phyloP scores from a whole-genome alignment of 2,888 invertebrate genomes.

The Acronicta alni region DNA sequence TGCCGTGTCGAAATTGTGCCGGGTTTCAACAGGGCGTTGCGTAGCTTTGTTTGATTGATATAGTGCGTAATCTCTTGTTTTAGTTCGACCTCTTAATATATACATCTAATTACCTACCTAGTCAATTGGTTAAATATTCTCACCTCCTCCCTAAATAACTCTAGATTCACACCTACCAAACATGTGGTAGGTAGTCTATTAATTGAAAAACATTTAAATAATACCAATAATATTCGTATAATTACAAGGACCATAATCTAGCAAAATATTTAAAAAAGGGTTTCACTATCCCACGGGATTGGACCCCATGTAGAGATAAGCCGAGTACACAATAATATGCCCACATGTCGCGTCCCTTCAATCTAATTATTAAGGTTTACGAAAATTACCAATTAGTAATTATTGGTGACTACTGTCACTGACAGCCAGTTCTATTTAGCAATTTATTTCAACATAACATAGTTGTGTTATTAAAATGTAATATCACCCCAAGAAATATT shows the following conservation, averaged over 20 bases:
- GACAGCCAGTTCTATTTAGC: slow-evolving; percentile 34
- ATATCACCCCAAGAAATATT: slow-evolving; percentile 31
- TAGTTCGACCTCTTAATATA: slow-evolving; percentile 67
- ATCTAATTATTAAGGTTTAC: slow-evolving; percentile 70
- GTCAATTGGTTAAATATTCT: slow-evolving; percentile 40
- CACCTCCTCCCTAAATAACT: slow-evolving; percentile 2
- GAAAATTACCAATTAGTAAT: slow-evolving; percentile 52
- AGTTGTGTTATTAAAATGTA: slow-evolving; percentile 26
- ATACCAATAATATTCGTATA: slow-evolving; percentile 16
- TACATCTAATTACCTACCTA: slow-evolving; percentile 54
- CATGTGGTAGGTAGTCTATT: neutral
- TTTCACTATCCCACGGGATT: slow-evolving; percentile 84
- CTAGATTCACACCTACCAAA: neutral
- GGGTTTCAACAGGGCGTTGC: slow-evolving; percentile 79
- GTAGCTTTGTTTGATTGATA: slow-evolving; percentile 85
- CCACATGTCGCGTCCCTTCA: slow-evolving; percentile 82
- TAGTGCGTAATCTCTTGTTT: slow-evolving; percentile 82
- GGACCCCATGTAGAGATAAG: slow-evolving; percentile 85
- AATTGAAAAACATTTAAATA: neutral
- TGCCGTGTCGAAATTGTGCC: slow-evolving; percentile 78
- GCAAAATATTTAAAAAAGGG: slow-evolving; percentile 72
- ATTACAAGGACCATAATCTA: slow-evolving; percentile 44
- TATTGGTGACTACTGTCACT: slow-evolving; percentile 9
- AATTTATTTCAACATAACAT: slow-evolving; percentile 23
- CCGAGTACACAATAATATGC: slow-evolving; percentile 79